phyloP scores from a whole-genome alignment of 53 echinoderm and acorn worm genomes.

The Arbacia lixula region DNA sequence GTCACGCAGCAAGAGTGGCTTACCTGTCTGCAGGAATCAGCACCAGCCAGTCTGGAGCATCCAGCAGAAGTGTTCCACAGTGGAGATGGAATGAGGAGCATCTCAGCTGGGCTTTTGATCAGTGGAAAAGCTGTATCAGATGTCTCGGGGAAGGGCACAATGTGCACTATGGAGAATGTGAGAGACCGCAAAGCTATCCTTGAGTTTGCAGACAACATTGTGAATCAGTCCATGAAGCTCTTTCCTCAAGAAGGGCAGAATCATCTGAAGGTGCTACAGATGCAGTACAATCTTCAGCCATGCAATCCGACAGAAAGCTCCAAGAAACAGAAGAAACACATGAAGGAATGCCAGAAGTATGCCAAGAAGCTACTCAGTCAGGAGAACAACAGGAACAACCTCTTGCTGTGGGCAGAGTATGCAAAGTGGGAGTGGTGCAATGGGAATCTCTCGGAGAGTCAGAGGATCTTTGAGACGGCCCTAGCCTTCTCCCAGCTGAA shows the following conservation, averaged over 20 bases:
- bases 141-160: neutral
- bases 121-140: neutral
- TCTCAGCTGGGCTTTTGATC: neutral
- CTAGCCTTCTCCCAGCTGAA: conserved; percentile 61
- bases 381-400: conserved; percentile 84
- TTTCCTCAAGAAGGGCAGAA: conserved; percentile 58
- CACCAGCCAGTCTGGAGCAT: conserved; percentile 50
- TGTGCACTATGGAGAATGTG: neutral
- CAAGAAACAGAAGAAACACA: conserved; percentile 70
- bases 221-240: conserved; percentile 57
- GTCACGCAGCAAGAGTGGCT: conserved; percentile 20
- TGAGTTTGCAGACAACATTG: conserved; percentile 68
- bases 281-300: conserved; percentile 66
- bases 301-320: conserved; percentile 27
- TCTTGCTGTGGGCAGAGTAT: conserved; percentile 80
- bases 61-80: conserved; percentile 55
- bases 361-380: conserved; percentile 78
- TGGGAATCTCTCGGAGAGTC: conserved; percentile 75
- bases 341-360: conserved; percentile 79
- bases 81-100: neutral
- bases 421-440: conserved; percentile 82
- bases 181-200: conserved; percentile 26
- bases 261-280: conserved; percentile 64
- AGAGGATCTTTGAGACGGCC: conserved; percentile 82
- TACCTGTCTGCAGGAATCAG: neutral